Percentiles rank a stretch among this genome's conserved stretches.
phyloP scores from a whole-genome alignment of 2,888 invertebrate species.

The Heteromurus nitidus region DNA sequence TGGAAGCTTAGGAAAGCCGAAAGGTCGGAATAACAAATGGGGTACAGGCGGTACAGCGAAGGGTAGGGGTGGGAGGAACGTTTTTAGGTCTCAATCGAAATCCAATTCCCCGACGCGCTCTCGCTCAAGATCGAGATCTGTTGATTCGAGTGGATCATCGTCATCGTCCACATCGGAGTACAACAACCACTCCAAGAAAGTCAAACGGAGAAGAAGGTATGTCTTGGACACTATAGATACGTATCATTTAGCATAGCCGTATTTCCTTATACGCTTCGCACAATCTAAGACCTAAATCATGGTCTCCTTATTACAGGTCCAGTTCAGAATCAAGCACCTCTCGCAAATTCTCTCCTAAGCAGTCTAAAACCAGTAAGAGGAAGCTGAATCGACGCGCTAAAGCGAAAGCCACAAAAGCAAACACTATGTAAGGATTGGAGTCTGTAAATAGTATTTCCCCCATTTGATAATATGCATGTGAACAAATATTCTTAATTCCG shows the following conservation, averaged over 20 bases:
- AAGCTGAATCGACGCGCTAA: conserved; percentile 56
- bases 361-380: conserved; percentile 46
- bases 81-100: conserved; percentile 70
- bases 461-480: background rate
- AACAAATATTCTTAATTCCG: background rate
- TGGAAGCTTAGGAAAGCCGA: conserved; percentile 40
- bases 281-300: too few species aligned
- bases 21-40: conserved; percentile 55
- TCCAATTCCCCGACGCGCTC: conserved; percentile 68
- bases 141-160: conserved; percentile 73
- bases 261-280: too few species aligned
- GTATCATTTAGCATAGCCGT: background rate
- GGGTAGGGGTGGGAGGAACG: conserved; percentile 70
- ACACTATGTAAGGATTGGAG: conserved; percentile 28
- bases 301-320: conserved; percentile 59
- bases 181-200: conserved; percentile 63
- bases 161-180: conserved; percentile 68
- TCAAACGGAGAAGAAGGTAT: conserved; percentile 70
- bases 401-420: conserved; percentile 38
- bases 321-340: conserved; percentile 60
- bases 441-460: background rate
- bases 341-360: conserved; percentile 47
- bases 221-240: background rate
- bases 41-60: conserved; percentile 37
- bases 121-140: conserved; percentile 74